Base-by-base conservation (phyloP, 2,888 invertebrate species). In the Tenthredo notha region DNA sequence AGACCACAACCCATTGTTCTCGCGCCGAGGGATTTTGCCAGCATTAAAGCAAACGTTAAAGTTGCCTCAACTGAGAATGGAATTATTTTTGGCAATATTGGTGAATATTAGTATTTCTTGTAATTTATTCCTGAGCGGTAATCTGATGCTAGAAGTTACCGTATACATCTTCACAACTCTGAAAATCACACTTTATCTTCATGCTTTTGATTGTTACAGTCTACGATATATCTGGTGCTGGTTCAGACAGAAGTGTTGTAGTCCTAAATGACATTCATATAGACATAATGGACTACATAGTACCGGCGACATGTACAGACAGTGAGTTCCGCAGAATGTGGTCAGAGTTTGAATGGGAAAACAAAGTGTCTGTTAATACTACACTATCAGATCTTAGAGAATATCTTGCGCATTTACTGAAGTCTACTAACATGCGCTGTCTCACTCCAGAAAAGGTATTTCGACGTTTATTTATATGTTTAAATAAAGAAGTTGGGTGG, bases 311-410 rank as follows among this genome's bases (percentile, higher is more conserved):
- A 65, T 99, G 99, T 94, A 98, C 97, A 84, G 99, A 99, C 93
- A 96, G 97, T 0, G 99, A 99, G 94, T 99, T 99, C 95, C 94
- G 99, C 7, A 97, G 98, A 94, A 99, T 99, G 99, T 99, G 99
- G 99, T 98, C 99, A 2, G 99, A 99, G 95, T 99, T 99, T 94
- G 99, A 99, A 94, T 99, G 99, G 99, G 99, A 99, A 95, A 99
- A 99, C 94, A 99, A 99, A 96, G 98, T 98, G 67, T 97, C 98
- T 0, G 99, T 99, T 1, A 98, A 98, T 93, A 99, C 99, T 0
- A 96, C 96, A 80, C 96, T 99, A 88, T 97, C 97, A 0, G 99
- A 99, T 93, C 95, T 99, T 85, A 96, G 97, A 88, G 98, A 98
- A 88, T 99, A 99, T 94, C 95, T 99, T 84, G 96, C 97, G 86